These are phyloP conservation scores for Grammomys surdaster DNA, from an alignment of 2,113 vertebrate genomes.

Conservation along the genomic window DNA sequence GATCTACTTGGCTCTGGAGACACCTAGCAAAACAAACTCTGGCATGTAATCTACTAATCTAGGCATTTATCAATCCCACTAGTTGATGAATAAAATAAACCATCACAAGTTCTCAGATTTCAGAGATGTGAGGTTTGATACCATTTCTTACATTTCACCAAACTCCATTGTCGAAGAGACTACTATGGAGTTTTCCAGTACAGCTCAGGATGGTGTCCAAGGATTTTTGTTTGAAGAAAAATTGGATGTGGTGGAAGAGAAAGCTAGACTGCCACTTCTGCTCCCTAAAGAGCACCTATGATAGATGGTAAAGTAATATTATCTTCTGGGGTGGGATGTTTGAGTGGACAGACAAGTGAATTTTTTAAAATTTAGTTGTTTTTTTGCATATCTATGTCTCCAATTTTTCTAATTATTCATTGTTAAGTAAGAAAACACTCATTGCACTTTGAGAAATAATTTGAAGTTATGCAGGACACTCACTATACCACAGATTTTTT, in stretches of 20 bases:
- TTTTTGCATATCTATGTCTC: neutral
- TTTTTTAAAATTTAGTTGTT: neutral
- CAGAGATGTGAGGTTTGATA: neutral
- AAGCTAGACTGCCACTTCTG: neutral
- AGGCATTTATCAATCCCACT: neutral
- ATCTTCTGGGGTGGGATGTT: neutral
- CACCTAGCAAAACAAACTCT: neutral
- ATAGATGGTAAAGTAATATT: neutral
- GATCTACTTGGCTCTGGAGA: neutral
- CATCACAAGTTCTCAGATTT: neutral
- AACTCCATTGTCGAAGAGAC: neutral
- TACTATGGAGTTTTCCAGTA: neutral
- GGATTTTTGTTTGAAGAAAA: neutral
- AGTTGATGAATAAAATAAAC: neutral
- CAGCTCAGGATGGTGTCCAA: neutral
- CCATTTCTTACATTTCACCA: slow-evolving; percentile 14
- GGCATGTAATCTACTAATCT: neutral
- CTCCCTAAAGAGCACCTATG: neutral
- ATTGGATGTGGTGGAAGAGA: neutral
- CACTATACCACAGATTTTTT: neutral
- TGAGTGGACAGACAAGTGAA: neutral
- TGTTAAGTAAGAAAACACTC: neutral
- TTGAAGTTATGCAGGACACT: neutral
- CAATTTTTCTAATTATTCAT: neutral
- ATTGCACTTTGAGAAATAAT: neutral